Conservation (phyloP, 2,113 vertebrate species). For the Petaurus breviceps region DNA sequence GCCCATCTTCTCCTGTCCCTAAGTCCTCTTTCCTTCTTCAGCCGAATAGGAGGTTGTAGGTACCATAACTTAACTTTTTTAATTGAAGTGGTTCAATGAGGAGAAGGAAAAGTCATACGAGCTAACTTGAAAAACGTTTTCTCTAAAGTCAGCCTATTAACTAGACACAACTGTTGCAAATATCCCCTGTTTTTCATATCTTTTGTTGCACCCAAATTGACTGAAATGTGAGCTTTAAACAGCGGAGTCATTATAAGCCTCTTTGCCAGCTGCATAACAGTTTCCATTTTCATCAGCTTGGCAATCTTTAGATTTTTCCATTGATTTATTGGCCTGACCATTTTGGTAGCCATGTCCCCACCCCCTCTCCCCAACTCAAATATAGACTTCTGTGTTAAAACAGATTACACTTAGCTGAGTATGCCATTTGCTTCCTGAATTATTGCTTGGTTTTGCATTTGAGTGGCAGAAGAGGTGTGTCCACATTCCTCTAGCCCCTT, state of each 20-base stretch:
- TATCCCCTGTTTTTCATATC: background rate
- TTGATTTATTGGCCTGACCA: slow-evolving; percentile 50
- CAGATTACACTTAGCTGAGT: background rate
- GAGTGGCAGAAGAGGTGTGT: background rate
- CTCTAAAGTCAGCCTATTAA: slow-evolving; percentile 29
- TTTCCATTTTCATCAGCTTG: slow-evolving; percentile 59
- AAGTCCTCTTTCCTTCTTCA: slow-evolving; percentile 19
- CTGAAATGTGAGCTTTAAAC: slow-evolving; percentile 54
- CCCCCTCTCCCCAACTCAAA: background rate
- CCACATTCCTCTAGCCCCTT: background rate
- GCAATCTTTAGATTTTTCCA: slow-evolving; percentile 25
- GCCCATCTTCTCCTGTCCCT: background rate
- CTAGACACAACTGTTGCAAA: slow-evolving; percentile 51
- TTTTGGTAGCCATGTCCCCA: slow-evolving; percentile 39
- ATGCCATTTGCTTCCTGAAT: slow-evolving; percentile 42
- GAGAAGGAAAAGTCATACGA: background rate
- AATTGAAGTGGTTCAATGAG: slow-evolving; percentile 7
- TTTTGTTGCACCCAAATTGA: slow-evolving; percentile 52
- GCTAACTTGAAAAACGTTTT: background rate
- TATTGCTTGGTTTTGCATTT: slow-evolving; percentile 38
- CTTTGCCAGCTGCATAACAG: slow-evolving; percentile 21
- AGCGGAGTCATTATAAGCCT: background rate
- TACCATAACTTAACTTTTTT: background rate
- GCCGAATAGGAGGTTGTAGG: background rate
- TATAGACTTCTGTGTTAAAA: slow-evolving; percentile 15